These are phyloP conservation scores for Dermochelys coriacea DNA, from an alignment of 2,797 vertebrate genomes.

Conservation along the genomic window DNA sequence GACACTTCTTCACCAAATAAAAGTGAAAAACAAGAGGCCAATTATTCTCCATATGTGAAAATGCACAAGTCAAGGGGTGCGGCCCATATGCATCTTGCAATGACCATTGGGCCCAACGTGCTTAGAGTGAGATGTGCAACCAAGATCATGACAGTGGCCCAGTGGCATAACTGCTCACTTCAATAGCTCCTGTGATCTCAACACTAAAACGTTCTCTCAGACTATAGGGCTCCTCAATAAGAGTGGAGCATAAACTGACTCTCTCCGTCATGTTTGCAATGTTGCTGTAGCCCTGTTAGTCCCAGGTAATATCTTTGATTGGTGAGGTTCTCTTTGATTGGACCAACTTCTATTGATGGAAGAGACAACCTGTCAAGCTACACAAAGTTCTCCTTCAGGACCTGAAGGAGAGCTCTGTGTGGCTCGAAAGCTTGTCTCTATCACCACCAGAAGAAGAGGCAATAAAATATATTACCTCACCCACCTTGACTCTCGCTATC, in stretches of 20 bases:
- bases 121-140: rapidly evolving
- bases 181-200: background rate
- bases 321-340: too few species aligned
- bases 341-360: background rate
- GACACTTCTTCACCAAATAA: background rate
- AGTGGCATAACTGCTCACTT: background rate
- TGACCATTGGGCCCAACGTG: background rate
- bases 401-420: background rate
- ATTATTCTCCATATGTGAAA: background rate
- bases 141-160: rapidly evolving
- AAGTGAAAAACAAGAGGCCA: rapidly evolving
- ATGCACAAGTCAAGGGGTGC: background rate
- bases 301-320: too few species aligned
- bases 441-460: background rate
- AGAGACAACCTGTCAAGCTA: background rate
- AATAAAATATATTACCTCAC: background rate
- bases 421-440: background rate
- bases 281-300: background rate
- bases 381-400: too few species aligned
- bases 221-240: background rate
- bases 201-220: rapidly evolving
- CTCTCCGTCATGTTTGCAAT: background rate
- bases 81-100: rapidly evolving
- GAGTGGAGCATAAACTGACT: background rate
- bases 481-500: background rate